These are phyloP conservation scores for Argyra leucocephala DNA, from an alignment of 2,888 invertebrate species.

Conservation along the genomic window DNA sequence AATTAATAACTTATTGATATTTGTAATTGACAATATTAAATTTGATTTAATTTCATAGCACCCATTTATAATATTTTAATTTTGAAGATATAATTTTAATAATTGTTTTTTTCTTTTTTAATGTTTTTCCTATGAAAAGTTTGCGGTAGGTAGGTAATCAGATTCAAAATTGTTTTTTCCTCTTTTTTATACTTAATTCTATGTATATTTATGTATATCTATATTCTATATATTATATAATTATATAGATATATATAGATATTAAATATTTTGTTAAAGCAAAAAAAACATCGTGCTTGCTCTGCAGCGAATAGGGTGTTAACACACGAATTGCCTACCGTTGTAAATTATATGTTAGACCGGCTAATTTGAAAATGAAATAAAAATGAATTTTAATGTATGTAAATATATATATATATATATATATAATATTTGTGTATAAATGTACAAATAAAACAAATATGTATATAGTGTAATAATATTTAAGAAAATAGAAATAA, in stretches of 20 bases:
- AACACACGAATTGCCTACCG: slow-evolving; percentile 20
- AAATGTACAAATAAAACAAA: too few species aligned
- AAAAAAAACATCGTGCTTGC: slow-evolving; percentile 19
- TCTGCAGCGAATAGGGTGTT: slow-evolving; percentile 19
- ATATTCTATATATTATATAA: too few species aligned
- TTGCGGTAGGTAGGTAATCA: slow-evolving; percentile 12
- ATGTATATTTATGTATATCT: background rate
- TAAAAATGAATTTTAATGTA: too few species aligned
- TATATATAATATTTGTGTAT: too few species aligned
- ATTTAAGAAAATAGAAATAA: too few species aligned
- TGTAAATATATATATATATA: too few species aligned
- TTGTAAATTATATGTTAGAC: slow-evolving; percentile 17
- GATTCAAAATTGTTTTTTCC: background rate
- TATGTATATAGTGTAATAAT: too few species aligned
- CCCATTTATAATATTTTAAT: background rate
- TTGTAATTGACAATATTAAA: too few species aligned
- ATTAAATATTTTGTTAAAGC: background rate
- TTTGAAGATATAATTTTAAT: background rate
- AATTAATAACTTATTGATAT: too few species aligned
- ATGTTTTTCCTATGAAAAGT: slow-evolving; percentile 10
- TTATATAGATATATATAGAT: too few species aligned
- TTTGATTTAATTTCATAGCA: background rate
- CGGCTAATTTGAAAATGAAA: background rate
- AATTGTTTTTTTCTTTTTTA: background rate
- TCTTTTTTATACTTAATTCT: background rate